Evolutionary conservation across 23 tunicate species (phyloP).

Genomic region (Oikopleura dioica): DNA sequence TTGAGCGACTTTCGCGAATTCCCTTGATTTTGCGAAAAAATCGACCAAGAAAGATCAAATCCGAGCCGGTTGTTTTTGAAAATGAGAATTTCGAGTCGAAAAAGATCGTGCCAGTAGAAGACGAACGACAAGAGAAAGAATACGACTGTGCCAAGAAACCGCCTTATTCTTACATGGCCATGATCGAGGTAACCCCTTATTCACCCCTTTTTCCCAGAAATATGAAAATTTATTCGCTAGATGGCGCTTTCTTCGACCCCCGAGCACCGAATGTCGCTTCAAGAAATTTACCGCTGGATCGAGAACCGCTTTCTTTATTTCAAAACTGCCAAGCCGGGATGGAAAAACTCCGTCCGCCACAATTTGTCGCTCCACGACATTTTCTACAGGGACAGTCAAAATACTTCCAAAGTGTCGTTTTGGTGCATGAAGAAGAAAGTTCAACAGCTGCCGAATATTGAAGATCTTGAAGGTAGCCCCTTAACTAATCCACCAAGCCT

Average conservation of each 20-base stretch:
- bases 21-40: no score
- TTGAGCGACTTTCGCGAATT: no score
- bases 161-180: not conserved
- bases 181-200: not conserved
- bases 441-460: conserved; percentile 1
- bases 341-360: conserved; percentile 14
- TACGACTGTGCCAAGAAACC: no score
- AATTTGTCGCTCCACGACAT: conserved; percentile 1
- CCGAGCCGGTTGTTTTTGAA: no score
- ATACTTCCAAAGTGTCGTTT: not conserved
- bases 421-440: not conserved
- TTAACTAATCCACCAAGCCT: no score
- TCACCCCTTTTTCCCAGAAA: no score
- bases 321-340: not conserved
- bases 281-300: conserved; percentile 4
- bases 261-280: not conserved
- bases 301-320: conserved; percentile 3
- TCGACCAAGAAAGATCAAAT: no score
- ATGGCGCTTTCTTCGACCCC: not conserved
- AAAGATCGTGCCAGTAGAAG: no score
- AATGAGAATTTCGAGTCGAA: no score
- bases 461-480: not conserved
- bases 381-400: not conserved
- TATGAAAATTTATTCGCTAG: no score
- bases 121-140: no score